Evolutionary conservation across 2,888 invertebrate species (phyloP).

Genomic region (Hoplodrina blanda): DNA sequence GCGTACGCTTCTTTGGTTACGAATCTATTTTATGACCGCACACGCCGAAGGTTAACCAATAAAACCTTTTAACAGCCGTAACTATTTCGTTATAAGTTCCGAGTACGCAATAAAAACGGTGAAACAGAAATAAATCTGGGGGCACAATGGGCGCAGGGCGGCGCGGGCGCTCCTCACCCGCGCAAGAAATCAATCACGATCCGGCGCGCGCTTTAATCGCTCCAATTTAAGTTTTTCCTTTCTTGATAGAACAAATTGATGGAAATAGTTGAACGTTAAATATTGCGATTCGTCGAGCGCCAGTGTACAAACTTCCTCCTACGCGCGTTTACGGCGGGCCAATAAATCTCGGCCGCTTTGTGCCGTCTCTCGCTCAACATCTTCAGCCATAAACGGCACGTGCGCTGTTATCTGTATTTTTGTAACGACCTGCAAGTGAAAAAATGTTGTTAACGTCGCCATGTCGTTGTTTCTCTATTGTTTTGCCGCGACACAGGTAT

Average conservation of each 20-base stretch:
- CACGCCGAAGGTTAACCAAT: constrained; percentile 90
- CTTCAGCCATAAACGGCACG: constrained; percentile 85
- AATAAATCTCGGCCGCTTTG: constrained; percentile 85
- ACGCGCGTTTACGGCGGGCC: constrained; percentile 79
- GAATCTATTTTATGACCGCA: constrained; percentile 90
- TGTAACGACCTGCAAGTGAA: constrained; percentile 81
- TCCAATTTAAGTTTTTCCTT: constrained; percentile 87
- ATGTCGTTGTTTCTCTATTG: constrained; percentile 74
- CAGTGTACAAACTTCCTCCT: constrained; percentile 82
- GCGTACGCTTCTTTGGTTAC: constrained; percentile 88
- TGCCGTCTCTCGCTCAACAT: constrained; percentile 81
- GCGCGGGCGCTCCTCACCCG: constrained; percentile 69
- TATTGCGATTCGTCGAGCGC: constrained; percentile 80
- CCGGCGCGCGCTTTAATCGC: constrained; percentile 80
- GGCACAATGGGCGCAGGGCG: constrained; percentile 77
- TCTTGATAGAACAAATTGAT: constrained; percentile 84
- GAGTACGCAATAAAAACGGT: constrained; percentile 89
- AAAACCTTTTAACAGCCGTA: constrained; percentile 91
- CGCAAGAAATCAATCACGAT: constrained; percentile 84
- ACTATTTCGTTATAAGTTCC: constrained; percentile 90
- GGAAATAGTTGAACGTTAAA: constrained; percentile 86
- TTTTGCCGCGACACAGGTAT: constrained; percentile 69
- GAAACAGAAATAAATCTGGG: constrained; percentile 88
- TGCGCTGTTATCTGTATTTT: constrained; percentile 82
- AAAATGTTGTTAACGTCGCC: constrained; percentile 79